phyloP scores from a whole-genome alignment of 2,113 vertebrate genomes.

The Oreocharis arfaki region DNA sequence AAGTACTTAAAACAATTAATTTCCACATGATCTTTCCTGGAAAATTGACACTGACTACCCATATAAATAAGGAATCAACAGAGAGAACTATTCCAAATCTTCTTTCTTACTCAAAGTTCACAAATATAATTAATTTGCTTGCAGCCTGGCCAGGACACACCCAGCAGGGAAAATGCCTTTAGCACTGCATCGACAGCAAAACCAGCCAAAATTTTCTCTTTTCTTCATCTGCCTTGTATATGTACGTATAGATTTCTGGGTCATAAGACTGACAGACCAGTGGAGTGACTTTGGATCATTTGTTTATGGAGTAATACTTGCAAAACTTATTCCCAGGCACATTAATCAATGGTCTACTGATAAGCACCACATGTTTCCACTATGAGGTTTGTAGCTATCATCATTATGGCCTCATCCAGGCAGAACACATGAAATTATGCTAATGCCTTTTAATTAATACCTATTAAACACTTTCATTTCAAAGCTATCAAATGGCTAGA shows the following conservation, averaged over 20 bases:
- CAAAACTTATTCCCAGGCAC: constrained; percentile 3
- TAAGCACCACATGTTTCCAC: neutral
- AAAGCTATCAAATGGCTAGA: neutral
- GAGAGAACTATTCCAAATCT: neutral
- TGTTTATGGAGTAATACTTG: constrained; percentile 1
- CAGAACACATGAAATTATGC: neutral
- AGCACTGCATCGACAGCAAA: neutral
- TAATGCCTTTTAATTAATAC: neutral
- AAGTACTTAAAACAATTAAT: neutral
- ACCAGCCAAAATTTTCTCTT: neutral
- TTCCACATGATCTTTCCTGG: neutral
- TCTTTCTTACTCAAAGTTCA: neutral
- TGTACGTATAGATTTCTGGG: neutral
- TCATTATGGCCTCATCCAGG: neutral
- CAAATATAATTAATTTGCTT: neutral
- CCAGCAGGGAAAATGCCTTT: neutral
- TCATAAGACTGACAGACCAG: constrained; percentile 19
- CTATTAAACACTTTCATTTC: neutral
- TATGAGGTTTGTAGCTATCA: neutral
- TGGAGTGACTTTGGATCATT: constrained; percentile 6
- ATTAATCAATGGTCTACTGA: neutral
- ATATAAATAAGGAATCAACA: neutral
- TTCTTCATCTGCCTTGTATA: neutral
- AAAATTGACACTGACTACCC: neutral
- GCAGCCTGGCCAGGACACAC: neutral